Evolutionary conservation across 2,797 vertebrate genomes (phyloP).

Genomic region (Liparis tanakae): DNA sequence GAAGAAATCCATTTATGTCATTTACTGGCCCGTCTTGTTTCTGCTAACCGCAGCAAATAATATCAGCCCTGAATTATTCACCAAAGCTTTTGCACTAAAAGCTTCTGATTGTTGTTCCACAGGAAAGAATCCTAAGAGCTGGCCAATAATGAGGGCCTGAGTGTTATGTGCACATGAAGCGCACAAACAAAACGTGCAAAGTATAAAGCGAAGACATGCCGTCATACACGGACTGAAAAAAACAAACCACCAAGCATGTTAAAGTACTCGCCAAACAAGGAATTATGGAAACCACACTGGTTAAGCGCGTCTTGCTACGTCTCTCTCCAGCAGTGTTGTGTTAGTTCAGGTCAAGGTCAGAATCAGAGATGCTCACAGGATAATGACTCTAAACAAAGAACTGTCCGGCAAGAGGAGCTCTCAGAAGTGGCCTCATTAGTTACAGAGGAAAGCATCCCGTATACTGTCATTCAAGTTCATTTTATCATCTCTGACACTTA

Average conservation of each 20-base stretch:
- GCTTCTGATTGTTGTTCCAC: conserved; percentile 86
- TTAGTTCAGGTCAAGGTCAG: conserved; percentile 32
- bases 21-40: conserved; percentile 86
- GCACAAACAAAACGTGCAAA: conserved; percentile 25
- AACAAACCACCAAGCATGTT: conserved; percentile 39
- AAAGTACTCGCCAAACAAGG: conserved; percentile 25
- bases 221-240: conserved; percentile 4
- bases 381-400: conserved; percentile 14
- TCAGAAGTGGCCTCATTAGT: not conserved
- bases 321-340: conserved; percentile 15
- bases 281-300: conserved; percentile 48
- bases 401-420: not conserved
- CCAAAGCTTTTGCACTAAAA: conserved; percentile 88
- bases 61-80: conserved; percentile 97
- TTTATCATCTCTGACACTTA: not conserved
- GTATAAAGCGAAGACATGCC: conserved; percentile 12
- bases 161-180: conserved; percentile 39
- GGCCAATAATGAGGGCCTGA: conserved; percentile 70
- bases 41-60: conserved; percentile 84
- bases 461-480: not conserved
- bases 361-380: conserved; percentile 9
- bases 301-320: conserved; percentile 32
- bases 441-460: not conserved
- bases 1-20: conserved; percentile 92
- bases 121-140: conserved; percentile 80